Evolutionary conservation across 2,888 invertebrate genomes (phyloP).

Genomic region (Alcis repandata): DNA sequence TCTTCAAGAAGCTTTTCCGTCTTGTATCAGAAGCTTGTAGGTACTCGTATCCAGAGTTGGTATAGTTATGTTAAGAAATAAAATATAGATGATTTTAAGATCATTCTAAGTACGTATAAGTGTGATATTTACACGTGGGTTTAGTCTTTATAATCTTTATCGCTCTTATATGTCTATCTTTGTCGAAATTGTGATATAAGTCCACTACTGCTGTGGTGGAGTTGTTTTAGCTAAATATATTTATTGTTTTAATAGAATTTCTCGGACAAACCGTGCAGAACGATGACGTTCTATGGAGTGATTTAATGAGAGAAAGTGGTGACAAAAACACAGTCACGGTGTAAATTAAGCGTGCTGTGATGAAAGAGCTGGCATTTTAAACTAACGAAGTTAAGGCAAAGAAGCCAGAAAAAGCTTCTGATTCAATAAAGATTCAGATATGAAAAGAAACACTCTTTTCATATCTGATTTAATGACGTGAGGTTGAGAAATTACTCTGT

Average conservation of each 20-base stretch:
- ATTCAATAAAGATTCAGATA: background rate
- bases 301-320: conserved; percentile 47
- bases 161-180: no score
- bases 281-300: conserved; percentile 34
- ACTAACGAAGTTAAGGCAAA: conserved; percentile 12
- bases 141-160: no score
- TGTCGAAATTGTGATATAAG: no score
- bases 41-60: no score
- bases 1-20: no score
- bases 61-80: no score
- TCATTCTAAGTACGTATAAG: no score
- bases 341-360: conserved; percentile 40
- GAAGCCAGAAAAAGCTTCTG: background rate
- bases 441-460: background rate
- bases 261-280: conserved; percentile 36
- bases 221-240: background rate
- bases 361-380: conserved; percentile 23
- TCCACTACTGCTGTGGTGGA: no score
- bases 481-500: no score
- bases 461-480: background rate
- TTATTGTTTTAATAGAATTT: conserved; percentile 18
- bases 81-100: no score
- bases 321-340: conserved; percentile 40
- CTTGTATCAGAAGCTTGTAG: no score
- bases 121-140: no score